phyloP scores from a whole-genome alignment of 2,113 vertebrate species.

The Oriolus oriolus region DNA sequence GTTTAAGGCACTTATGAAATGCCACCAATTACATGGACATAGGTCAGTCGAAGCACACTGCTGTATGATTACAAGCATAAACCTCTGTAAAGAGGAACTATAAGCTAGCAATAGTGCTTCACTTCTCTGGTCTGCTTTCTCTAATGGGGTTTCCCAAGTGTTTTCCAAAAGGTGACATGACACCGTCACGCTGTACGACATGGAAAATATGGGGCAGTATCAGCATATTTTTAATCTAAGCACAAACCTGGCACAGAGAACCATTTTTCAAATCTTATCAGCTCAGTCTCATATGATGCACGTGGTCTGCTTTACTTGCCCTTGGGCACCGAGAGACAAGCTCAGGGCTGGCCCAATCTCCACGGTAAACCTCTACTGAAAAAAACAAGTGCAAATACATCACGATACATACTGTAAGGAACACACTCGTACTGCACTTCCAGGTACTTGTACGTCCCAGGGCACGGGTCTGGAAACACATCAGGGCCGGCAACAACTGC shows the following conservation, averaged over 20 bases:
- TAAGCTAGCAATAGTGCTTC: neutral
- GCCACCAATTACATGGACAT: neutral
- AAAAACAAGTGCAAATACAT: neutral
- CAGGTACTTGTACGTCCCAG: slow-evolving; percentile 93
- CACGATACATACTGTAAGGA: slow-evolving; percentile 91
- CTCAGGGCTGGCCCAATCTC: neutral
- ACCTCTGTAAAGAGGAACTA: neutral
- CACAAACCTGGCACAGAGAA: neutral
- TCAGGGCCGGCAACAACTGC: slow-evolving; percentile 93
- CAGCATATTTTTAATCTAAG: neutral
- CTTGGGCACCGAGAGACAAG: neutral
- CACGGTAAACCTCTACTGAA: neutral
- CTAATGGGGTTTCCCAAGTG: neutral
- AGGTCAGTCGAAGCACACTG: neutral
- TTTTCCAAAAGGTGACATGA: neutral
- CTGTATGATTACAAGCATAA: neutral
- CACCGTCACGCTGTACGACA: neutral
- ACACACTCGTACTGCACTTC: slow-evolving; percentile 98
- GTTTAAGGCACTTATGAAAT: neutral
- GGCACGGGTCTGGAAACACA: slow-evolving; percentile 93
- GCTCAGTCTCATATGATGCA: neutral
- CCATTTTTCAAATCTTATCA: neutral
- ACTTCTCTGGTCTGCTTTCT: neutral
- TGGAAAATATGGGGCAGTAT: neutral
- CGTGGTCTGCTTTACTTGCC: neutral